Percentiles rank a stretch among this genome's conserved stretches.
Evolutionary conservation across 2,113 vertebrate genomes (phyloP).

Genomic region (Ariopsis seemanni): DNA sequence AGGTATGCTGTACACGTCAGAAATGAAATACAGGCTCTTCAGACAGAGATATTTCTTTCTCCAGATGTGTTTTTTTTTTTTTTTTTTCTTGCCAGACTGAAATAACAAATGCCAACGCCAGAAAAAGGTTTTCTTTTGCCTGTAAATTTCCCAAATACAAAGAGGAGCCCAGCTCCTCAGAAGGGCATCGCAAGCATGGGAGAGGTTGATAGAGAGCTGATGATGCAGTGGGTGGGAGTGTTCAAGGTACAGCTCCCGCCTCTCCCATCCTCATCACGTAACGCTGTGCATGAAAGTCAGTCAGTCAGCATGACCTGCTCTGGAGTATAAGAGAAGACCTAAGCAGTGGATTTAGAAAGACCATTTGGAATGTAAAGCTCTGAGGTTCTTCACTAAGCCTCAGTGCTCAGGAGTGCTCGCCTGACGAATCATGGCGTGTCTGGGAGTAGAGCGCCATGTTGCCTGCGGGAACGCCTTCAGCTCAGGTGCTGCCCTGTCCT

Average conservation of each 20-base stretch:
- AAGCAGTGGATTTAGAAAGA: conserved; percentile 8
- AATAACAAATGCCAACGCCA: neutral
- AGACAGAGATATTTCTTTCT: neutral
- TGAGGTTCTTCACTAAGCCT: conserved; percentile 17
- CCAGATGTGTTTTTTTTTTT: conserved; percentile 15
- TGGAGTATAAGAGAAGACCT: conserved; percentile 14
- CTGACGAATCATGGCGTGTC: conserved; percentile 53
- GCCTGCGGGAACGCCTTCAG: conserved; percentile 53
- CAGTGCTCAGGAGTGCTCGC: neutral
- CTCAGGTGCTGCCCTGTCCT: conserved; percentile 59
- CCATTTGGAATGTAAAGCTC: conserved; percentile 17
- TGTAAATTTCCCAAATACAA: neutral
- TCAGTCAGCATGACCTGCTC: neutral
- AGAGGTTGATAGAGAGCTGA: neutral
- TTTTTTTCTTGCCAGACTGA: neutral
- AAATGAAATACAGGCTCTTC: neutral
- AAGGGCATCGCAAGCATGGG: neutral
- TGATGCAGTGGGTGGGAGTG: conserved; percentile 27
- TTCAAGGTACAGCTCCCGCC: conserved; percentile 30
- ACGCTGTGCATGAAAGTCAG: neutral
- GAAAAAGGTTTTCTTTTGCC: neutral
- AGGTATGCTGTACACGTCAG: neutral
- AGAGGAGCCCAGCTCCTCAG: neutral
- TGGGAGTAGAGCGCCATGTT: conserved; percentile 53
- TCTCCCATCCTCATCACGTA: conserved; percentile 7